Conservation (phyloP, 2,888 invertebrate genomes). For the Caenorhabditis sp. region DNA sequence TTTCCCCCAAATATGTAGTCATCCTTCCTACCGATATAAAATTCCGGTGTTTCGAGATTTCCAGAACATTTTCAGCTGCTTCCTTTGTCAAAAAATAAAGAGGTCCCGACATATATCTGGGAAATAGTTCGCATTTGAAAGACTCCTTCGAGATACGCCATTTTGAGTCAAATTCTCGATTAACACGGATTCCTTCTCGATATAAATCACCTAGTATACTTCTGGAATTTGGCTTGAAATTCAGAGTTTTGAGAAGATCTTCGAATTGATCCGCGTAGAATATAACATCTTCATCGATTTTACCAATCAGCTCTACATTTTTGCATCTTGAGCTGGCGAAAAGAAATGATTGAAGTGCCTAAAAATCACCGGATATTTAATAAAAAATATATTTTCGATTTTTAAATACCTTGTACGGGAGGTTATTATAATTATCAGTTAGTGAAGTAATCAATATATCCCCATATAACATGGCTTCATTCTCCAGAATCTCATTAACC, state of each 20-base stretch:
- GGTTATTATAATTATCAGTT: neutral
- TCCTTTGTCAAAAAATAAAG: neutral
- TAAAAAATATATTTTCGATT: no score
- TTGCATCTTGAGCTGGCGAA: neutral
- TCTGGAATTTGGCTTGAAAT: neutral
- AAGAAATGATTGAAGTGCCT: neutral
- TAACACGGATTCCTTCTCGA: neutral
- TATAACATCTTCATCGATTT: slow-evolving; percentile 3
- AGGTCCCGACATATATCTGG: neutral
- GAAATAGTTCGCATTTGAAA: neutral
- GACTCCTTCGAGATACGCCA: neutral
- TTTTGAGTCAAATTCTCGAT: neutral
- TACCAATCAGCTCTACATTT: neutral
- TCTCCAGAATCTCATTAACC: neutral
- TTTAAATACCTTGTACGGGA: neutral
- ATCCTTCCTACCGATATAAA: neutral
- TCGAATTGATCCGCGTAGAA: slow-evolving; percentile 1
- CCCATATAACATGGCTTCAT: neutral
- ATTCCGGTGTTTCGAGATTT: neutral
- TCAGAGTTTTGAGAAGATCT: neutral
- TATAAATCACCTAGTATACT: neutral
- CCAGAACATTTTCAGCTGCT: neutral
- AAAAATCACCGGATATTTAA: no score
- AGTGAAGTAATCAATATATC: neutral
- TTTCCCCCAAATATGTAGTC: neutral